These are phyloP conservation scores for Ceratina australensis DNA, from an alignment of 1,140 invertebrate species.

Conservation along the genomic window DNA sequence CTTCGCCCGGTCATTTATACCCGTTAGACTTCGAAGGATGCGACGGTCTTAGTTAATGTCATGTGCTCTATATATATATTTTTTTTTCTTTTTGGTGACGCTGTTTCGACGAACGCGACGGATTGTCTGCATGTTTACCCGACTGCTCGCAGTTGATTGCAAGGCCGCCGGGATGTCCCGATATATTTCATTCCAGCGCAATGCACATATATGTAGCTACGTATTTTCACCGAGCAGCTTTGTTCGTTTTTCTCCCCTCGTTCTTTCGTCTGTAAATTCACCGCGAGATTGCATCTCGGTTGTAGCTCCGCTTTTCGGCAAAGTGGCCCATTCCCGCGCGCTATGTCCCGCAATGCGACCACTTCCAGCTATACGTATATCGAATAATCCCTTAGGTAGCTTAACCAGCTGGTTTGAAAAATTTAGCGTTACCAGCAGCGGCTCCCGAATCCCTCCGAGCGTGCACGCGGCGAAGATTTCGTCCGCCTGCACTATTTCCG, in stretches of 20 bases:
- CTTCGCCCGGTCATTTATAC: background rate
- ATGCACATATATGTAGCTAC: background rate
- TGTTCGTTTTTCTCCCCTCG: conserved; percentile 22
- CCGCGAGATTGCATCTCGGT: conserved; percentile 58
- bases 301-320: conserved; percentile 54
- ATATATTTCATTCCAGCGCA: conserved; percentile 45
- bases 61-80: too few species aligned
- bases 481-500: conserved; percentile 6
- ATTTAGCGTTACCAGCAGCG: background rate
- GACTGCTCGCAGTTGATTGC: background rate
- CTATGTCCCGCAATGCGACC: conserved; percentile 24
- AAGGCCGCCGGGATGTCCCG: conserved; percentile 2
- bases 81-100: too few species aligned
- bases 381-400: conserved; percentile 39
- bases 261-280: conserved; percentile 62
- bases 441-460: too few species aligned
- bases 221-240: background rate
- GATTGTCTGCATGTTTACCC: background rate
- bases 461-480: conserved; percentile 1
- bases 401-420: conserved; percentile 38
- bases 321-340: conserved; percentile 68
- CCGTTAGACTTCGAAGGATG: too few species aligned
- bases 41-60: too few species aligned
- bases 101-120: background rate
- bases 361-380: conserved; percentile 36